Percentiles rank a stretch among this genome's conserved stretches.
These are phyloP conservation scores for Erethizon dorsatum DNA, from an alignment of 2,797 vertebrate species.

Conservation along the genomic window DNA sequence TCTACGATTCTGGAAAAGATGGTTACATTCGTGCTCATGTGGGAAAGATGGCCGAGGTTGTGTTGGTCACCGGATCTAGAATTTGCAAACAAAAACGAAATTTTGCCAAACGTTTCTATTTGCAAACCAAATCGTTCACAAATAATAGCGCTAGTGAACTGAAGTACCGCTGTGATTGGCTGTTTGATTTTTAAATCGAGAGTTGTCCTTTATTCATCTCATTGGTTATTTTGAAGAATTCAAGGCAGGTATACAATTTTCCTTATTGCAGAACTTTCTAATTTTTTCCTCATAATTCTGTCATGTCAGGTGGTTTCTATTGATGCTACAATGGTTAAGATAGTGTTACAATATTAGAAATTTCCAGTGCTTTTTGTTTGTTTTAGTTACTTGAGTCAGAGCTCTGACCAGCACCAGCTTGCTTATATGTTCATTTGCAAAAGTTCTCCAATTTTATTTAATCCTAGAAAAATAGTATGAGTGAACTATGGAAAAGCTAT, in stretches of 20 bases:
- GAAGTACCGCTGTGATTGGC: neutral
- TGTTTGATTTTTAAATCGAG: conserved; percentile 35
- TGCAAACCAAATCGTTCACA: neutral
- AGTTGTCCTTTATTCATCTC: neutral
- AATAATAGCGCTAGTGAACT: neutral
- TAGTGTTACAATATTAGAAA: neutral
- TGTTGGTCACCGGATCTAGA: neutral
- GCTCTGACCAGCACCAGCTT: neutral
- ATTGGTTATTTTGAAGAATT: conserved; percentile 51
- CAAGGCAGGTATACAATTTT: neutral
- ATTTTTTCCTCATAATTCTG: neutral
- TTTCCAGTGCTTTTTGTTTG: neutral
- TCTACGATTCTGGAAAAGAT: neutral
- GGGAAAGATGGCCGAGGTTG: neutral
- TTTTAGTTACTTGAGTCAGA: neutral
- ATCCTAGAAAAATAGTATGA: neutral
- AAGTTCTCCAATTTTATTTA: neutral
- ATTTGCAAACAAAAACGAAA: neutral
- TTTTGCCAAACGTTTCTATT: neutral
- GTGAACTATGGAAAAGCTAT: neutral
- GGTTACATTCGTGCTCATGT: neutral
- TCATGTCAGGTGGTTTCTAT: neutral
- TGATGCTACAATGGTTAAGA: neutral
- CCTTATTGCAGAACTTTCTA: neutral
- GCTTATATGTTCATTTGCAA: neutral